Percentiles rank a stretch among this genome's conserved stretches.
phyloP scores from a whole-genome alignment of 2,888 invertebrate species.

The Nemoura dubitans region DNA sequence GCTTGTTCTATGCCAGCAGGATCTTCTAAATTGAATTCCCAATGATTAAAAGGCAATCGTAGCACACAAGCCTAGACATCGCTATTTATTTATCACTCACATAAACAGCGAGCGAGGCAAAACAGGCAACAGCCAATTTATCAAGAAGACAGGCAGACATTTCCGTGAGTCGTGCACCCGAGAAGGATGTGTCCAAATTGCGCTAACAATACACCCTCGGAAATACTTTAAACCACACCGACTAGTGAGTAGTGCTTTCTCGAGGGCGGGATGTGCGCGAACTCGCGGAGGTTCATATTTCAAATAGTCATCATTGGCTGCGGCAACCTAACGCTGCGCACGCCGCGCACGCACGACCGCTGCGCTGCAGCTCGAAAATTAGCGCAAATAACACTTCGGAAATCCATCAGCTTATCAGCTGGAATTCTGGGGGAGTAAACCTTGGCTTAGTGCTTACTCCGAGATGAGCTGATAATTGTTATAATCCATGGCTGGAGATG shows the following conservation, averaged over 20 bases:
- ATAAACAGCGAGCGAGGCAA: constrained; percentile 30
- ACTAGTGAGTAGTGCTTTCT: constrained; percentile 14
- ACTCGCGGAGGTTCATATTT: background rate
- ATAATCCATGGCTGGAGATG: no score
- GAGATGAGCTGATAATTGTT: no score
- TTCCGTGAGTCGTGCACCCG: background rate
- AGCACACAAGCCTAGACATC: constrained; percentile 39
- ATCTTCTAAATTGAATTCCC: constrained; percentile 48
- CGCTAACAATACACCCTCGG: constrained; percentile 33
- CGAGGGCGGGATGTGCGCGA: background rate
- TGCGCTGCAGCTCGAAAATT: no score
- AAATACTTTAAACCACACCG: constrained; percentile 39
- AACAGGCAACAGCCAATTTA: constrained; percentile 36
- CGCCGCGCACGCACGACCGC: no score
- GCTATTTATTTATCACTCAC: constrained; percentile 48
- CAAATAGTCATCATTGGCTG: background rate
- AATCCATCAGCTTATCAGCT: constrained; percentile 17
- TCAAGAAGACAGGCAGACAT: constrained; percentile 38
- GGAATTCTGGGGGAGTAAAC: background rate
- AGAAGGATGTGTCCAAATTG: constrained; percentile 40
- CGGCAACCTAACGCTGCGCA: background rate
- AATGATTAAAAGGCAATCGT: constrained; percentile 49
- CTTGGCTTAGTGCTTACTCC: no score
- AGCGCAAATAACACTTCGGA: background rate
- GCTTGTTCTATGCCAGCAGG: constrained; percentile 31